Evolutionary conservation across 2,113 vertebrate genomes (phyloP).

Genomic region (Cacatua alba): DNA sequence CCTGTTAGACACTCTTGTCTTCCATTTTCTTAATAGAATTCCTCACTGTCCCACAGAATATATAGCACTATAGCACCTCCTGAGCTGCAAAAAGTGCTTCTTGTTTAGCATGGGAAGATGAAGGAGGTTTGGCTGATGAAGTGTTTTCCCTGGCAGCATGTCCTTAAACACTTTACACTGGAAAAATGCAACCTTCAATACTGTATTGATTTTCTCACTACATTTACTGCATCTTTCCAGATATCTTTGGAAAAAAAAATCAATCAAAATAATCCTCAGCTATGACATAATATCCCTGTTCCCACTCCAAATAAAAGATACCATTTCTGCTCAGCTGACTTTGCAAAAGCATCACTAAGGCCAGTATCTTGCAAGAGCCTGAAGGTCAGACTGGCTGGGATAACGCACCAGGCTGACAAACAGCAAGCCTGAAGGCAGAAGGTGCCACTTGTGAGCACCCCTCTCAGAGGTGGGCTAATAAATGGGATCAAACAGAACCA

Average conservation of each 20-base stretch:
- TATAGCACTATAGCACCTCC: not conserved
- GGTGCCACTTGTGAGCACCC: rapidly evolving
- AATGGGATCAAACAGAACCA: not conserved
- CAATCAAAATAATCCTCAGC: not conserved
- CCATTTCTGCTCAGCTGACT: not conserved
- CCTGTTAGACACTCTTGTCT: not conserved
- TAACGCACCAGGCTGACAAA: not conserved
- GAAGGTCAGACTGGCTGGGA: not conserved
- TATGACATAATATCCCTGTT: not conserved
- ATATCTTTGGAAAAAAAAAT: not conserved
- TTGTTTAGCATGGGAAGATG: not conserved
- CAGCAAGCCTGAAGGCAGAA: not conserved
- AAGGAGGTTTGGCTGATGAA: not conserved
- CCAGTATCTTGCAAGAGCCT: not conserved
- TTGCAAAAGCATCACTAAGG: not conserved
- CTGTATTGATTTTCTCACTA: not conserved
- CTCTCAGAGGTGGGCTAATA: not conserved
- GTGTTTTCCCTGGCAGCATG: not conserved
- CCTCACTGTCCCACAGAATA: not conserved
- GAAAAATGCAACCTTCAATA: constrained; percentile 31
- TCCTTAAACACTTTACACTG: not conserved
- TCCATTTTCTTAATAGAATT: not conserved
- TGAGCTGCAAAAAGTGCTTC: not conserved
- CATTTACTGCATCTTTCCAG: not conserved
- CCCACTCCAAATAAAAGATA: not conserved